Evolutionary conservation across 2,888 invertebrate genomes (phyloP).

Genomic region (Cephus rjabovi): DNA sequence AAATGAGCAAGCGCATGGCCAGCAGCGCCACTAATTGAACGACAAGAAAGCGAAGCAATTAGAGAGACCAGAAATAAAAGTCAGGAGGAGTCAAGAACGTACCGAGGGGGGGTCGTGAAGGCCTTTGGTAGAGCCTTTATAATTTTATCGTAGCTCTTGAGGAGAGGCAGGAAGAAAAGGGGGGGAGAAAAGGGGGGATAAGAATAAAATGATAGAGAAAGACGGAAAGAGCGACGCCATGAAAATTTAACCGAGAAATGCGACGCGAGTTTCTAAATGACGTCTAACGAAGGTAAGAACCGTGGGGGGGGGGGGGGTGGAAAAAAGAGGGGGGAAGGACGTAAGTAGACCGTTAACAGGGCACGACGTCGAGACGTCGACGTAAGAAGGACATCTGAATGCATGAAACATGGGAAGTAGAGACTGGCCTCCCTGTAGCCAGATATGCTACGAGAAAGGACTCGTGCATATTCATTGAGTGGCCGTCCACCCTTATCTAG

Average conservation of each 20-base stretch:
- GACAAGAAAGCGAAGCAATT: neutral
- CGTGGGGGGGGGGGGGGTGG: neutral
- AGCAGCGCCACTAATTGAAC: neutral
- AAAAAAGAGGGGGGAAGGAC: too few relatives aligned
- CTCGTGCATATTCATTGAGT: slow-evolving; percentile 56
- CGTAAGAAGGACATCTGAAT: slow-evolving; percentile 58
- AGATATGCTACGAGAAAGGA: slow-evolving; percentile 43
- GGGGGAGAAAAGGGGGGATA: neutral
- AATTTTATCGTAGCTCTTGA: neutral
- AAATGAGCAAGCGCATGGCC: neutral
- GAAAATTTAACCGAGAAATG: slow-evolving; percentile 38
- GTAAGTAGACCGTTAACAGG: neutral
- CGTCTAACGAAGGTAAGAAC: slow-evolving; percentile 44
- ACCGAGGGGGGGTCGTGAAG: neutral
- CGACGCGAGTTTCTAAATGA: slow-evolving; percentile 48
- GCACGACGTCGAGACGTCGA: slow-evolving; percentile 12
- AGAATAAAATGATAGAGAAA: slow-evolving; percentile 6
- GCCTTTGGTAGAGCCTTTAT: neutral
- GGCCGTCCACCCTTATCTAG: slow-evolving; percentile 11
- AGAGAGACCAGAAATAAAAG: neutral
- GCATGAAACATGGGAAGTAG: slow-evolving; percentile 50
- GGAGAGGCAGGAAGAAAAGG: neutral
- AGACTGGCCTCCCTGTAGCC: slow-evolving; percentile 26
- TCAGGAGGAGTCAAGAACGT: neutral
- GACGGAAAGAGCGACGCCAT: slow-evolving; percentile 12